Evolutionary conservation across 2,797 vertebrate genomes (phyloP).

Genomic region (Prunella strophiata): DNA sequence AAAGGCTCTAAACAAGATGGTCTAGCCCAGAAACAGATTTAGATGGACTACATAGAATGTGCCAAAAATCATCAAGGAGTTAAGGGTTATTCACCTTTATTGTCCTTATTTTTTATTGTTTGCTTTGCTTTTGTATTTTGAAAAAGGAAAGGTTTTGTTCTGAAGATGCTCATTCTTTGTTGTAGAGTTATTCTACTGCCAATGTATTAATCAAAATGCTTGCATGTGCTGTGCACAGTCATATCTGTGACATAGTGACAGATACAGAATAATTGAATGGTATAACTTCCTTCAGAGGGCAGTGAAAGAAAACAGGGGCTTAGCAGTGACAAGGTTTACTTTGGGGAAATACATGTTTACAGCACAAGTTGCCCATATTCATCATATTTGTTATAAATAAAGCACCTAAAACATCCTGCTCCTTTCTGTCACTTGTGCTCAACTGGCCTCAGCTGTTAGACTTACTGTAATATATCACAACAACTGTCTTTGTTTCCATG

Average conservation of each 20-base stretch:
- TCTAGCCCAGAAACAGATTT: neutral
- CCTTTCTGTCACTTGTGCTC: neutral
- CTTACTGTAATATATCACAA: neutral
- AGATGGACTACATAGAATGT: neutral
- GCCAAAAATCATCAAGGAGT: neutral
- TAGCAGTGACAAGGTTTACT: neutral
- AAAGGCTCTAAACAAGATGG: neutral
- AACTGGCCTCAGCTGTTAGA: neutral
- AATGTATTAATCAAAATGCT: neutral
- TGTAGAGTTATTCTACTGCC: neutral
- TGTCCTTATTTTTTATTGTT: neutral
- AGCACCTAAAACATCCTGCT: neutral
- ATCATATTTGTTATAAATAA: neutral
- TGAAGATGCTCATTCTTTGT: neutral
- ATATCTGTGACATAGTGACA: neutral
- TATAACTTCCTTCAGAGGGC: neutral
- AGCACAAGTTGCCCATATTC: neutral
- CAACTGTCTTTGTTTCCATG: neutral
- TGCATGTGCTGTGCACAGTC: neutral
- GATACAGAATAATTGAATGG: neutral
- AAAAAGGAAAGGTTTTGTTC: neutral
- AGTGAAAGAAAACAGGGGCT: neutral
- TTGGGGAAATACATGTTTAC: neutral
- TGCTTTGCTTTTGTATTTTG: neutral
- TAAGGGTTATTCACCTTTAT: neutral